Conservation (phyloP, 2,888 invertebrate species). For the Caenorhabditis sp. region DNA sequence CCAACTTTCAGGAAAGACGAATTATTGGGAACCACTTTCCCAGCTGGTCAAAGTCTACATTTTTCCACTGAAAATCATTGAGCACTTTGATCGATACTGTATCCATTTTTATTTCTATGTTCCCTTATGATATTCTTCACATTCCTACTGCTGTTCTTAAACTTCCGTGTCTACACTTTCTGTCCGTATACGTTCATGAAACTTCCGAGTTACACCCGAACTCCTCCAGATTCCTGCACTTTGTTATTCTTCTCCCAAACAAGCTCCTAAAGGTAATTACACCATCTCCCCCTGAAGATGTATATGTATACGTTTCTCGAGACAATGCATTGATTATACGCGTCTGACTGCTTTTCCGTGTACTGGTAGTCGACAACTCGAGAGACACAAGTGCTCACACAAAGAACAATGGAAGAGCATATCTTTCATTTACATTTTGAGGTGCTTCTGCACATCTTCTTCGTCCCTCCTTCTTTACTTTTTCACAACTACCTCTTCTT, state of each 20-base stretch:
- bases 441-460: slow-evolving; percentile 41
- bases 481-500: slow-evolving; percentile 23
- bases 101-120: no score
- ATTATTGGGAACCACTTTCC: no score
- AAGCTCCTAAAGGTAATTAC: slow-evolving; percentile 49
- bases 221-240: neutral
- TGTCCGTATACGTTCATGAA: no score
- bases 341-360: slow-evolving; percentile 54
- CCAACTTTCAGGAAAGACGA: no score
- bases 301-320: slow-evolving; percentile 46
- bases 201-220: no score
- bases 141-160: no score
- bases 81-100: no score
- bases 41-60: no score
- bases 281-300: neutral
- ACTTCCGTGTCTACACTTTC: no score
- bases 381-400: slow-evolving; percentile 62
- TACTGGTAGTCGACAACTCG: slow-evolving; percentile 38
- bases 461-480: slow-evolving; percentile 30
- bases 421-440: slow-evolving; percentile 58
- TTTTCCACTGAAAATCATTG: no score
- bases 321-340: slow-evolving; percentile 55
- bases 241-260: slow-evolving; percentile 2
- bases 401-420: slow-evolving; percentile 48
- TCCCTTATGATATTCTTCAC: no score